These are phyloP conservation scores for Podotricha telesiphe DNA, from an alignment of 2,888 invertebrate species.

Conservation along the genomic window DNA sequence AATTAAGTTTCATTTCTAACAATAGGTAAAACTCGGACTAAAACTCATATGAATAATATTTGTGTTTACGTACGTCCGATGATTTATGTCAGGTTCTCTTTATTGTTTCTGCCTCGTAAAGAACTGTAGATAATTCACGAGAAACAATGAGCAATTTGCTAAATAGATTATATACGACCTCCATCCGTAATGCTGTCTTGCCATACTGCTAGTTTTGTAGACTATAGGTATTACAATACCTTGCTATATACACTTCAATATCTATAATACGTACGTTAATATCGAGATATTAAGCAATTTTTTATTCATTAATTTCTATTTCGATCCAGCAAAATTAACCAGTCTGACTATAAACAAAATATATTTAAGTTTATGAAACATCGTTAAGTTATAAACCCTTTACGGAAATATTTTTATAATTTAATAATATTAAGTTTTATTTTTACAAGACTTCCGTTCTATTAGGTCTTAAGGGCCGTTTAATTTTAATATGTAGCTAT, in stretches of 20 bases:
- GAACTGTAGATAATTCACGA: constrained; percentile 71
- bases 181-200: constrained; percentile 81
- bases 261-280: constrained; percentile 29
- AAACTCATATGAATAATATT: constrained; percentile 60
- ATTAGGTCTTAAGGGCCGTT: constrained; percentile 63
- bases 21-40: constrained; percentile 65
- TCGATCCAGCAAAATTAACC: constrained; percentile 19
- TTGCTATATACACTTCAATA: constrained; percentile 44
- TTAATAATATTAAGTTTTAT: constrained; percentile 35
- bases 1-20: constrained; percentile 65
- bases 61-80: constrained; percentile 69
- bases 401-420: constrained; percentile 40
- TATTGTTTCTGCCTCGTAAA: constrained; percentile 81
- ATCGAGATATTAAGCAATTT: constrained; percentile 13
- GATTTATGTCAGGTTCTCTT: constrained; percentile 76
- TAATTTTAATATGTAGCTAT: constrained; percentile 76
- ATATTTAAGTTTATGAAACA: constrained; percentile 34
- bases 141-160: constrained; percentile 82
- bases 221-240: constrained; percentile 67
- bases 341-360: constrained; percentile 23
- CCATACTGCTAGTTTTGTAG: constrained; percentile 80
- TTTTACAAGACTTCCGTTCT: constrained; percentile 69
- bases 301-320: constrained; percentile 8
- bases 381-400: constrained; percentile 37
- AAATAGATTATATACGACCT: constrained; percentile 81